These are phyloP conservation scores for Aurelia sp. DNA, from an alignment of 30 jellyfish, hydroid and myxozoan genomes.

Conservation along the genomic window DNA sequence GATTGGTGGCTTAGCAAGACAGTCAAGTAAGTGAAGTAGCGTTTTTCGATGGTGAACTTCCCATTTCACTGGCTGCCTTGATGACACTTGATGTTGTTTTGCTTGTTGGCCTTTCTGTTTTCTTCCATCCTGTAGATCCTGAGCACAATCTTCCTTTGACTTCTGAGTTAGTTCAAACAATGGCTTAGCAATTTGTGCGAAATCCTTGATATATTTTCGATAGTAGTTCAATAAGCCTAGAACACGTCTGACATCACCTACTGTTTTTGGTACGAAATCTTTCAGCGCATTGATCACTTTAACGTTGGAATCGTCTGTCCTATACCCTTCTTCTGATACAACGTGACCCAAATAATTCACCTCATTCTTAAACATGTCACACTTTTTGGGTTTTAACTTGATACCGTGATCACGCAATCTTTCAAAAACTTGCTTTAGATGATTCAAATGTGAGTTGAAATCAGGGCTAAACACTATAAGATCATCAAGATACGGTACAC, in stretches of 20 bases:
- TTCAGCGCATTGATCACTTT: constrained; percentile 12
- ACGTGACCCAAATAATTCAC: constrained; percentile 31
- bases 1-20: constrained; percentile 17
- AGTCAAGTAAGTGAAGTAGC: constrained; percentile 16
- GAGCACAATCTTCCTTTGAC: not conserved
- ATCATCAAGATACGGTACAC: constrained; percentile 21
- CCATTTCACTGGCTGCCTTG: constrained; percentile 34
- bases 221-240: constrained; percentile 4
- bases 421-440: not conserved
- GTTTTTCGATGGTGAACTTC: not conserved
- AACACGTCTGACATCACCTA: constrained; percentile 32
- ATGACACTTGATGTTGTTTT: constrained; percentile 7
- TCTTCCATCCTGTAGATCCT: not conserved
- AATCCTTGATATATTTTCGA: constrained; percentile 8
- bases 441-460: constrained; percentile 4
- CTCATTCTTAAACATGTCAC: not conserved
- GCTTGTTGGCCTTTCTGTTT: constrained; percentile 7
- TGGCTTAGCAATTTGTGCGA: constrained; percentile 20
- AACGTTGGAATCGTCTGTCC: constrained; percentile 4
- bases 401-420: not conserved
- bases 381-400: not conserved
- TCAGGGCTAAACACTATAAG: constrained; percentile 8
- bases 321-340: constrained; percentile 19
- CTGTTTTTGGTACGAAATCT: constrained; percentile 4
- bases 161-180: not conserved